Conservation (phyloP, 2,113 vertebrate genomes). For the Anseranas semipalmata region DNA sequence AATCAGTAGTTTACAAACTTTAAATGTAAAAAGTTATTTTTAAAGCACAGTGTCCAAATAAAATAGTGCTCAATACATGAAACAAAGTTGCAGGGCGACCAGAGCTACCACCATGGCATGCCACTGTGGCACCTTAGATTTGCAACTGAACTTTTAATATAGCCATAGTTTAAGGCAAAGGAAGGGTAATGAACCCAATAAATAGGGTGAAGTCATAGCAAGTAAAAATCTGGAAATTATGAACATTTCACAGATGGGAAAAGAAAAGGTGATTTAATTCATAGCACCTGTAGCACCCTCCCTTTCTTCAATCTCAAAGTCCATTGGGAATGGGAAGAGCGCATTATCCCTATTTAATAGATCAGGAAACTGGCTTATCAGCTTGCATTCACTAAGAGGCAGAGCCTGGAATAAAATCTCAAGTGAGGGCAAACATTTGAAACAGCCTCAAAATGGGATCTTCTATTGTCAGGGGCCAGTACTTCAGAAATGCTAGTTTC, state of each 20-base stretch:
- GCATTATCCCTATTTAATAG: conserved; percentile 31
- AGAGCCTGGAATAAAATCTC: conserved; percentile 32
- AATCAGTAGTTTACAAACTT: neutral
- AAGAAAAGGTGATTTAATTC: conserved; percentile 6
- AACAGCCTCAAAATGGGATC: neutral
- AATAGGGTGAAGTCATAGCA: neutral
- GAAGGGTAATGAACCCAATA: neutral
- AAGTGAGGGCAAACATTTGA: conserved; percentile 19
- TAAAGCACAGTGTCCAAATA: neutral
- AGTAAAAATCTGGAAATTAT: neutral
- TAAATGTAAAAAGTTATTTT: neutral
- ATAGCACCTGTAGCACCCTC: neutral
- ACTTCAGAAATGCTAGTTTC: neutral
- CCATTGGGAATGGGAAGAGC: conserved; percentile 22
- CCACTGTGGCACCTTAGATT: neutral
- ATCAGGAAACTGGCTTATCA: conserved; percentile 49
- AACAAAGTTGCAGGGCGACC: neutral
- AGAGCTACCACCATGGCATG: neutral
- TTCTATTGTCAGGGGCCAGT: neutral
- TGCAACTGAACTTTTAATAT: neutral
- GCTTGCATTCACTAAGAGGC: neutral
- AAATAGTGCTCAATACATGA: neutral
- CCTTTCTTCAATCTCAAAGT: neutral
- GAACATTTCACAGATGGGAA: neutral
- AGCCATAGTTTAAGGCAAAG: neutral